A percentile compares a stretch with the other conserved stretches of the same genome.
Conservation (phyloP, 2,797 vertebrate genomes). For the Danio aesculapii region DNA sequence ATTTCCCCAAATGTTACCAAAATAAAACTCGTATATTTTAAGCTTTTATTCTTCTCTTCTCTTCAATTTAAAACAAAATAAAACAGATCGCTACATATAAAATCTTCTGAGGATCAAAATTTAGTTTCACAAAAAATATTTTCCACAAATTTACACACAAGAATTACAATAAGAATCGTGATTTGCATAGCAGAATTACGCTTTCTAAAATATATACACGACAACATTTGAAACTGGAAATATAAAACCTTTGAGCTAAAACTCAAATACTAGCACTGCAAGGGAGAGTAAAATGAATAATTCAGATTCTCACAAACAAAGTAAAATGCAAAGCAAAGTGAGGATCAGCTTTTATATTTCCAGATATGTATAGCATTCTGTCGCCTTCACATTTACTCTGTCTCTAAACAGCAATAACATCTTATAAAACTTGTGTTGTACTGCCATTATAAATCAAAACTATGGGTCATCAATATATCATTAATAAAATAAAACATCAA, state of each 20-base stretch:
- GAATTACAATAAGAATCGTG: not conserved
- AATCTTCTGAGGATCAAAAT: conserved; percentile 41
- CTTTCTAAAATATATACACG: not conserved
- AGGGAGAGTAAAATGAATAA: not conserved
- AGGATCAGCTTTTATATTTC: conserved; percentile 22
- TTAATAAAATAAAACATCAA: not conserved
- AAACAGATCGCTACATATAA: conserved; percentile 22
- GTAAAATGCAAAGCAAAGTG: conserved; percentile 20
- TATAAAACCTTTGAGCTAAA: conserved; percentile 28
- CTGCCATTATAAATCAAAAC: conserved; percentile 1
- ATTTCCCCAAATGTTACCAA: not conserved
- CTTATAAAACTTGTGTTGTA: not conserved
- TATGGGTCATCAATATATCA: not conserved
- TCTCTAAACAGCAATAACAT: not conserved
- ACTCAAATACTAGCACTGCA: conserved; percentile 2
- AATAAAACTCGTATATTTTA: not conserved
- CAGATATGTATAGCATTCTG: not conserved
- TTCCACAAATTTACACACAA: conserved; percentile 24
- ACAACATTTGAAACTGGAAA: conserved; percentile 11
- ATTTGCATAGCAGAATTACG: conserved; percentile 34
- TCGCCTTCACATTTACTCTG: not conserved
- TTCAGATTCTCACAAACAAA: conserved; percentile 20
- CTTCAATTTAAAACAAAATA: conserved; percentile 22
- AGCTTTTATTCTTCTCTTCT: conserved; percentile 15
- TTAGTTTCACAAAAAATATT: conserved; percentile 38